phyloP scores from a whole-genome alignment of 1,140 invertebrate species.

The Eufriesea mexicana region DNA sequence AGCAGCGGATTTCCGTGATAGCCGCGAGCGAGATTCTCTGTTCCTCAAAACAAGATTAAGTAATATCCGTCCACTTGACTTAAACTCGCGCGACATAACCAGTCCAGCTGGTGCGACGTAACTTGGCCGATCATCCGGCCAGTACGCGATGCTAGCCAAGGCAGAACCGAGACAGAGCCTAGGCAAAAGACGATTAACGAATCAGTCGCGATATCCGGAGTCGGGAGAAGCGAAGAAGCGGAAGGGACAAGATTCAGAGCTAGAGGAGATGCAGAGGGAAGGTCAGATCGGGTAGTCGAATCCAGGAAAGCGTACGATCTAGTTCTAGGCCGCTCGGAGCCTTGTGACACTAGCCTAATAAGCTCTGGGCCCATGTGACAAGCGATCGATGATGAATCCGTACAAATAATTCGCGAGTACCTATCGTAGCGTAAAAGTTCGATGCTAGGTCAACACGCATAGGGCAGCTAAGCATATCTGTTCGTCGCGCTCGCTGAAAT shows the following conservation, averaged over 20 bases:
- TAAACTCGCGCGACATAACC: neutral
- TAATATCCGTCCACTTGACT: conserved; percentile 9
- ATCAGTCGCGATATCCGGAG: too few species aligned
- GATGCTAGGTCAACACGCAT: conserved; percentile 69
- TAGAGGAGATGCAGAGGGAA: neutral
- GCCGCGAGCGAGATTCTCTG: conserved; percentile 48
- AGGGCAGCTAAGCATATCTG: conserved; percentile 7
- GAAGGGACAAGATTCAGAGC: too few species aligned
- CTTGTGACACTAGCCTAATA: conserved; percentile 80
- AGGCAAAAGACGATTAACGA: too few species aligned
- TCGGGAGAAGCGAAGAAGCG: too few species aligned
- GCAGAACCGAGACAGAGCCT: too few species aligned
- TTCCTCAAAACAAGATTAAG: conserved; percentile 55
- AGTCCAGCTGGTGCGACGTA: too few species aligned
- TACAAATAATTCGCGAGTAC: conserved; percentile 75
- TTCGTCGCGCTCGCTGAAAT: conserved; percentile 31
- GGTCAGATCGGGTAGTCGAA: conserved; percentile 22
- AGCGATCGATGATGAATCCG: conserved; percentile 81
- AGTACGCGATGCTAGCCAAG: too few species aligned
- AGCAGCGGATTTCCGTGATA: neutral
- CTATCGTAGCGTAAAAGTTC: conserved; percentile 55
- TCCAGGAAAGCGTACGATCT: conserved; percentile 61
- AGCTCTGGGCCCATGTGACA: conserved; percentile 75
- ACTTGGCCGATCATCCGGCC: too few species aligned
- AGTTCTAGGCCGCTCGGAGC: conserved; percentile 77